phyloP scores from a whole-genome alignment of 2,888 invertebrate genomes.

The Agriopis marginaria region DNA sequence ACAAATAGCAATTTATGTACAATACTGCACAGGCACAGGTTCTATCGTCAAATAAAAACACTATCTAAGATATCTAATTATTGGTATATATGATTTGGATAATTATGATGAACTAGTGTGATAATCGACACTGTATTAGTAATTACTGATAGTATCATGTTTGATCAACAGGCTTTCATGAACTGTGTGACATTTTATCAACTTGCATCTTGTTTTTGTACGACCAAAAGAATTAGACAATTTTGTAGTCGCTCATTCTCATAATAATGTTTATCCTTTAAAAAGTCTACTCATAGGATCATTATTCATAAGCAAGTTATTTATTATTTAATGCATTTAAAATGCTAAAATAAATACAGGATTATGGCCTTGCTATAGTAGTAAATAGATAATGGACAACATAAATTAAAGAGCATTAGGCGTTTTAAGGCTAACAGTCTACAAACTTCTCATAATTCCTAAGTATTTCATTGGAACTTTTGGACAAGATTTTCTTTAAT shows the following conservation, averaged over 20 bases:
- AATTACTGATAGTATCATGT: neutral
- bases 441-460: neutral
- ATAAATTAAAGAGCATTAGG: neutral
- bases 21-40: constrained; percentile 17
- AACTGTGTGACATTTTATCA: neutral
- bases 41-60: constrained; percentile 10
- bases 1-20: constrained; percentile 15
- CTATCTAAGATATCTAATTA: neutral
- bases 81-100: constrained; percentile 1
- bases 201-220: neutral
- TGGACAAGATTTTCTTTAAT: neutral
- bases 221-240: neutral
- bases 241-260: too few relatives aligned
- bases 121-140: neutral
- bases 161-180: neutral
- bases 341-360: neutral
- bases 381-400: neutral
- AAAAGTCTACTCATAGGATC: neutral
- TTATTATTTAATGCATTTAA: neutral
- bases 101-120: neutral
- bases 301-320: neutral
- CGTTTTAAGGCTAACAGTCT: neutral
- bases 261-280: neutral
- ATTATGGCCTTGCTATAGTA: constrained; percentile 3
- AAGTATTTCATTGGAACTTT: neutral